Conservation (phyloP, 2,113 vertebrate genomes). For the Odocoileus hemionus region DNA sequence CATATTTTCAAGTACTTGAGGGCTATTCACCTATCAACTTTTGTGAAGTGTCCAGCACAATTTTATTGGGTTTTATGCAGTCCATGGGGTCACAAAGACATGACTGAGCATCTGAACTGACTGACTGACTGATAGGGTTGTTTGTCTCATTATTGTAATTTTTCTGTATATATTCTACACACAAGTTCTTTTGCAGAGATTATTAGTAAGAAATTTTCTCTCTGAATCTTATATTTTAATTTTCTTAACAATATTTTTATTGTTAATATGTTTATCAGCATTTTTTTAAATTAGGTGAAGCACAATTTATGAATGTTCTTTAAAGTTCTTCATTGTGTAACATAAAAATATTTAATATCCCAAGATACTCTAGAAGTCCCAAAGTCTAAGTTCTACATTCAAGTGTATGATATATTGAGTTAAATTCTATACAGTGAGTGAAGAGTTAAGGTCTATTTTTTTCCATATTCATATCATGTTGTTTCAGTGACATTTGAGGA, state of each 20-base stretch:
- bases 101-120: neutral
- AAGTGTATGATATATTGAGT: neutral
- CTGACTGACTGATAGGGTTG: neutral
- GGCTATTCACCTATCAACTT: neutral
- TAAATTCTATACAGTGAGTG: neutral
- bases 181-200: neutral
- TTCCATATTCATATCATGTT: neutral
- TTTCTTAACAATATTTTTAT: neutral
- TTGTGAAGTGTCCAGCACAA: neutral
- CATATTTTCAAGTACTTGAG: neutral
- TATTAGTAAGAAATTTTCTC: neutral
- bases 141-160: neutral
- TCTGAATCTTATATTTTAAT: neutral
- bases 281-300: neutral
- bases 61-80: neutral
- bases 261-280: neutral
- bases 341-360: neutral
- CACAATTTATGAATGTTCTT: neutral
- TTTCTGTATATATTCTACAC: neutral
- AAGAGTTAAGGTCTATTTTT: neutral
- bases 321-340: neutral
- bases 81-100: neutral
- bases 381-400: neutral
- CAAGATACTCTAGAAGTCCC: neutral
- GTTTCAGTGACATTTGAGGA: neutral